Base-by-base conservation (phyloP, 2,888 invertebrate species). In the Ganaspis brasiliensis region DNA sequence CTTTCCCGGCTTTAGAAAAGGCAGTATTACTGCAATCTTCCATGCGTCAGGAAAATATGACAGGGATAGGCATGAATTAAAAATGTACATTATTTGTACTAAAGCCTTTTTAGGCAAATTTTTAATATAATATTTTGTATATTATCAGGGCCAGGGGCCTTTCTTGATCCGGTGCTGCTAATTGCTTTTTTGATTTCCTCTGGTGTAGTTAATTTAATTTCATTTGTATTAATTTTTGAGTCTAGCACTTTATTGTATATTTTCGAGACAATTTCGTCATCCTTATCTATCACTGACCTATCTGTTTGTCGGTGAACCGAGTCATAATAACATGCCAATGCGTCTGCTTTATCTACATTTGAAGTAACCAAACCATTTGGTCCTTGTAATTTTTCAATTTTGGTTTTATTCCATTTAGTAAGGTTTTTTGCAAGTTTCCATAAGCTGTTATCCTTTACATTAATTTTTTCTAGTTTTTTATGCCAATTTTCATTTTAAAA, bases 1-100 rank as follows among this genome's bases (percentile, higher is more conserved):
- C 70, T 77, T 77, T 10, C 72, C 73, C 19, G 79, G 77, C 67
- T 79, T 77, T 9, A 45, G 73, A 61, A 79, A 76, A 1, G 76
- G 73, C 8, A 79, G 56, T 21, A 79, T 59, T 4, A 5, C 49
- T 10, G 79, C 77, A 21, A 37, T 37, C 73, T 79, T 77, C 79
- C 79, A 79, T 0, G 24, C 19, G 5, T 5, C 19, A 16, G 70
- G 61, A 31, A 77, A 77, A 45, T 77, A 77, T 1, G 8, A 4
- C 2, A 59, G 3, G 14, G 52, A 57, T 2, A 79, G n/a, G 19
- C 72, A 74, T 12, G 75, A 75, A 40, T 79, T 77, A 21, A 55
- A 77, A 4, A 79, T 77, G 14, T 77, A 49, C 10, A 49, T 67
- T 6, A 78, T 31, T 26, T 76, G 75, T 9, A 76, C 31, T 2